A percentile compares a stretch with the other conserved stretches of the same genome.
These are phyloP conservation scores for Gryllus bimaculatus DNA, from an alignment of 1,140 invertebrate genomes.

Conservation along the genomic window DNA sequence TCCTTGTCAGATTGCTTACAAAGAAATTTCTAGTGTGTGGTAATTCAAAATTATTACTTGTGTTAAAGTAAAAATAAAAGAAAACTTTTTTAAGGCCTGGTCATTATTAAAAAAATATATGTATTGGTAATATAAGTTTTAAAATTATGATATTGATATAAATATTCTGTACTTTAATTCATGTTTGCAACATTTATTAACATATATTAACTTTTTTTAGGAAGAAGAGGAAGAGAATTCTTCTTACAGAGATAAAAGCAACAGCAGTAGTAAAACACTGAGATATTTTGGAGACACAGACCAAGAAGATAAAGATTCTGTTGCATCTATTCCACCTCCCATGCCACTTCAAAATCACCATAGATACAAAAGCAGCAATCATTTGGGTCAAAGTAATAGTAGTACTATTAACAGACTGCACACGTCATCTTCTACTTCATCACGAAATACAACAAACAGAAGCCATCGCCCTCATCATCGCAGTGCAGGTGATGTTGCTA, in stretches of 20 bases:
- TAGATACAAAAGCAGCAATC: constrained; percentile 15
- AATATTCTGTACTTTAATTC: too few species aligned
- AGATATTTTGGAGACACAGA: constrained; percentile 75
- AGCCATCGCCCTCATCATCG: constrained; percentile 9
- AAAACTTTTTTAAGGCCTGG: too few species aligned
- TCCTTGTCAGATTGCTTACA: too few species aligned
- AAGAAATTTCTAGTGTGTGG: too few species aligned
- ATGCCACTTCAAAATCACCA: neutral
- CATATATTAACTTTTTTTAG: too few species aligned
- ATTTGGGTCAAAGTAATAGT: constrained; percentile 5
- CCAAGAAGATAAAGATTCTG: constrained; percentile 38
- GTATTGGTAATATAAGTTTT: too few species aligned
- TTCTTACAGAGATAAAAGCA: constrained; percentile 11
- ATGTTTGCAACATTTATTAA: too few species aligned
- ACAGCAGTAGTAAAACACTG: constrained; percentile 47
- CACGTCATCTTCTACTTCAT: neutral
- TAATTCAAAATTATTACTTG: too few species aligned
- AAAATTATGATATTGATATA: too few species aligned
- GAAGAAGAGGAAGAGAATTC: neutral
- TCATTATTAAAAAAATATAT: too few species aligned
- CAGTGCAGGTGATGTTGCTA: constrained; percentile 25
- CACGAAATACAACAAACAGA: neutral
- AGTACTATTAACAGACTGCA: constrained; percentile 9
- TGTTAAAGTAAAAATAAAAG: too few species aligned
- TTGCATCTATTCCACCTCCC: neutral